Conservation (phyloP, 2,113 vertebrate species). For the Oncorhynchus clarkii region DNA sequence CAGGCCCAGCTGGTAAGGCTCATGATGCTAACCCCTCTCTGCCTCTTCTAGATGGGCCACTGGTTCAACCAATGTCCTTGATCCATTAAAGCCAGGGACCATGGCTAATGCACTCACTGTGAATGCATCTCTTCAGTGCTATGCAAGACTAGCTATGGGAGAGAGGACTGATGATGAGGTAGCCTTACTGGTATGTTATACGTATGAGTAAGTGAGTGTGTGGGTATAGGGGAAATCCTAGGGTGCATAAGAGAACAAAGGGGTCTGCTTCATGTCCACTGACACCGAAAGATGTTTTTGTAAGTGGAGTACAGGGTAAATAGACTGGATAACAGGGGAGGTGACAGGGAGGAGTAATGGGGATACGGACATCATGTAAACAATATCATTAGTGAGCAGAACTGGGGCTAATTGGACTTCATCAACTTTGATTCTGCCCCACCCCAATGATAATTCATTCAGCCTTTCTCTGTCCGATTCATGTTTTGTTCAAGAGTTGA, state of each 20-base stretch:
- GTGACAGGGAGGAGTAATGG: background rate
- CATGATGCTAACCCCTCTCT: slow-evolving; percentile 21
- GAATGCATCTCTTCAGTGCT: slow-evolving; percentile 39
- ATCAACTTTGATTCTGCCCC: background rate
- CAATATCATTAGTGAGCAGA: background rate
- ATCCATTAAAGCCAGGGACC: slow-evolving; percentile 53
- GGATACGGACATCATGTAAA: background rate
- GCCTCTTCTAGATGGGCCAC: slow-evolving; percentile 9
- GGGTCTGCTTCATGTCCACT: background rate
- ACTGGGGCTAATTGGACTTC: background rate
- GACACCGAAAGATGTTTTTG: background rate
- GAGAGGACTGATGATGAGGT: slow-evolving; percentile 37
- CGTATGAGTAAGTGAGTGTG: slow-evolving; percentile 19
- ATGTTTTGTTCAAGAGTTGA: background rate
- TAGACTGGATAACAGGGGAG: background rate
- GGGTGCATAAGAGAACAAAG: background rate
- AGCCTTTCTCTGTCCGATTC: background rate
- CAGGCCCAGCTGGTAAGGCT: slow-evolving; percentile 33
- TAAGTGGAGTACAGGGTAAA: background rate
- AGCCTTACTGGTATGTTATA: slow-evolving; percentile 51
- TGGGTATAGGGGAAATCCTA: background rate
- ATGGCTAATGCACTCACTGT: slow-evolving; percentile 43
- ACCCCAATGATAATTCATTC: background rate
- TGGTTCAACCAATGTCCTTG: slow-evolving; percentile 41
- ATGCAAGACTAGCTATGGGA: slow-evolving; percentile 19